phyloP scores from a whole-genome alignment of 2,888 invertebrate genomes.

The Polydrusus tereticollis region DNA sequence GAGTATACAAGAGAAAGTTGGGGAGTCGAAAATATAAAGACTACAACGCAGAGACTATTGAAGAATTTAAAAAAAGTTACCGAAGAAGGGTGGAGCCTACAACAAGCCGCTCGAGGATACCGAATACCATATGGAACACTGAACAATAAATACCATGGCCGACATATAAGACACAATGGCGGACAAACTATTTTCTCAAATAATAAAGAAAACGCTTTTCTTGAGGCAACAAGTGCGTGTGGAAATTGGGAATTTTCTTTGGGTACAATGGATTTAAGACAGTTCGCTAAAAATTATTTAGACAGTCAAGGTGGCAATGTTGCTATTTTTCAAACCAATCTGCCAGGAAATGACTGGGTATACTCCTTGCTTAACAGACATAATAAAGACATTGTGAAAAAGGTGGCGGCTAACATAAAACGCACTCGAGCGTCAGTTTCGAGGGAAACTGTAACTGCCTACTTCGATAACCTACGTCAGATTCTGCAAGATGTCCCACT shows the following conservation, averaged over 20 bases:
- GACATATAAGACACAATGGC: constrained; percentile 20
- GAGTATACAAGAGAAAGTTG: constrained; percentile 17
- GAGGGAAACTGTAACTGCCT: constrained; percentile 42
- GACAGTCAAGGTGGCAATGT: too few relatives aligned
- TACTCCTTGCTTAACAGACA: constrained; percentile 11
- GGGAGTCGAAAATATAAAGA: too few relatives aligned
- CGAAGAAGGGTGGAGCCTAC: constrained; percentile 14
- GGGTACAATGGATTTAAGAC: not conserved
- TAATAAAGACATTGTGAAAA: constrained; percentile 3
- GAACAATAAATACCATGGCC: constrained; percentile 25
- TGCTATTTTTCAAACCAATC: constrained; percentile 6
- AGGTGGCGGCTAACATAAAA: constrained; percentile 32
- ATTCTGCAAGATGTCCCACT: constrained; percentile 43
- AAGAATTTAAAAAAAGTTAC: constrained; percentile 15
- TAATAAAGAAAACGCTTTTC: not conserved
- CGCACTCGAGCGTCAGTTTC: constrained; percentile 28
- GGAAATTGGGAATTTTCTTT: not conserved
- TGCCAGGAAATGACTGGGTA: constrained; percentile 42
- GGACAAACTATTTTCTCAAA: not conserved
- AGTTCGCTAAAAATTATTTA: not conserved
- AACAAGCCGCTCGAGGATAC: constrained; percentile 17
- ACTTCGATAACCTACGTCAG: constrained; percentile 48
- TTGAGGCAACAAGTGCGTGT: not conserved
- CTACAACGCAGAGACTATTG: constrained; percentile 12
- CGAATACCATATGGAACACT: constrained; percentile 30